Conservation (phyloP, 2,888 invertebrate genomes). For the Baronia brevicornis region DNA sequence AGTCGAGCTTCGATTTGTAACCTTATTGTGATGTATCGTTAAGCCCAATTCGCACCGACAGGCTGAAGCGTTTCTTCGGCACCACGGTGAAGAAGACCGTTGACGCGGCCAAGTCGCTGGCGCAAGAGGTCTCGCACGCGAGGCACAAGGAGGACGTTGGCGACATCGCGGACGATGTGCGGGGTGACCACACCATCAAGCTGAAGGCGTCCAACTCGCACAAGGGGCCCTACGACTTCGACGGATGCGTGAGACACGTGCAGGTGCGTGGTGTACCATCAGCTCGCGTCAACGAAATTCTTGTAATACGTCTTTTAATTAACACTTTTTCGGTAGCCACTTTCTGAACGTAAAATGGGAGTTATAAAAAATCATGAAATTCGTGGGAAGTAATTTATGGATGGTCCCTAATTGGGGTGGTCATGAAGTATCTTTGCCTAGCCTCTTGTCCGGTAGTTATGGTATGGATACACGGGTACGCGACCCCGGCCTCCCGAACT, state of each 20-base stretch:
- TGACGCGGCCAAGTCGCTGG: constrained; percentile 91
- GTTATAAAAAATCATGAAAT: no score
- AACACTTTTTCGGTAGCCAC: no score
- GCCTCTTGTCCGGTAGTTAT: no score
- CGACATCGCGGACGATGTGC: constrained; percentile 88
- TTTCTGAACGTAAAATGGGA: no score
- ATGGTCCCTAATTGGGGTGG: no score
- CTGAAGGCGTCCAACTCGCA: constrained; percentile 96
- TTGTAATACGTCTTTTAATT: no score
- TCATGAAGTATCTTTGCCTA: no score
- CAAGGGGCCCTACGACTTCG: constrained; percentile 97
- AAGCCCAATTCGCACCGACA: constrained; percentile 29
- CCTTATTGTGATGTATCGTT: neutral
- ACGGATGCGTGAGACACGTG: constrained; percentile 90
- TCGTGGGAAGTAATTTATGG: no score
- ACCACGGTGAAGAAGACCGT: constrained; percentile 94
- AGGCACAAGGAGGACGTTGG: constrained; percentile 90
- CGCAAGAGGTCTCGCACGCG: constrained; percentile 92
- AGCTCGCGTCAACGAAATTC: no score
- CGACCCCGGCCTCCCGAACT: no score
- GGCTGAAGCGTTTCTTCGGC: constrained; percentile 88
- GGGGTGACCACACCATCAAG: constrained; percentile 88
- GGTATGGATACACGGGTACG: no score
- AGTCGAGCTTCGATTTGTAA: neutral
- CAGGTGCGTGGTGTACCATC: constrained; percentile 70